phyloP scores from a whole-genome alignment of 2,113 vertebrate genomes.

The Origma solitaria region DNA sequence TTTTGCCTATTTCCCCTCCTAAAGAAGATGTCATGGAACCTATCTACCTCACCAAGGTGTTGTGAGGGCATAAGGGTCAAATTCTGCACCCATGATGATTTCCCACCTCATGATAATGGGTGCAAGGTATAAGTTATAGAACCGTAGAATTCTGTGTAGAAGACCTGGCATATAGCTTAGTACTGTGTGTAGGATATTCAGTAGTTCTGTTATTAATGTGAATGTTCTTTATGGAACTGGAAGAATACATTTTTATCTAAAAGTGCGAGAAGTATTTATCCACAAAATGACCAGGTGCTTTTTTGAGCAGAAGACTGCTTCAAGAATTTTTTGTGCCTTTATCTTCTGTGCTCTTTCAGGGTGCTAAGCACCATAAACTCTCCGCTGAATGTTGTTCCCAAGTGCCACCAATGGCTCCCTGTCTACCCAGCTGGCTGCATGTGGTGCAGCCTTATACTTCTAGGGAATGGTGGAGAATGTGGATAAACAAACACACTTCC shows the following conservation, averaged over 20 bases:
- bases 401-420: neutral
- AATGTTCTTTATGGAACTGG: neutral
- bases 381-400: neutral
- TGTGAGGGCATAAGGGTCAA: neutral
- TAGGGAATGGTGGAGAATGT: neutral
- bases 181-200: neutral
- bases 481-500: neutral
- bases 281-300: neutral
- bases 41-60: neutral
- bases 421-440: neutral
- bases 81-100: neutral
- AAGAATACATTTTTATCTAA: neutral
- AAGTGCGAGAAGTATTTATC: neutral
- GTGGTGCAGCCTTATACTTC: neutral
- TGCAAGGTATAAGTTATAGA: neutral
- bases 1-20: neutral
- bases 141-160: neutral
- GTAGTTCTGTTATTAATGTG: neutral
- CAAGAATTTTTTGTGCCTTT: neutral
- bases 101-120: neutral
- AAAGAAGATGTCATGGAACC: neutral
- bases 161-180: neutral
- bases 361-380: neutral
- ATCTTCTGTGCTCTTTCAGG: neutral
- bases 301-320: constrained; percentile 1